phyloP scores from a whole-genome alignment of 2,888 invertebrate species.

The Limenitis camilla region DNA sequence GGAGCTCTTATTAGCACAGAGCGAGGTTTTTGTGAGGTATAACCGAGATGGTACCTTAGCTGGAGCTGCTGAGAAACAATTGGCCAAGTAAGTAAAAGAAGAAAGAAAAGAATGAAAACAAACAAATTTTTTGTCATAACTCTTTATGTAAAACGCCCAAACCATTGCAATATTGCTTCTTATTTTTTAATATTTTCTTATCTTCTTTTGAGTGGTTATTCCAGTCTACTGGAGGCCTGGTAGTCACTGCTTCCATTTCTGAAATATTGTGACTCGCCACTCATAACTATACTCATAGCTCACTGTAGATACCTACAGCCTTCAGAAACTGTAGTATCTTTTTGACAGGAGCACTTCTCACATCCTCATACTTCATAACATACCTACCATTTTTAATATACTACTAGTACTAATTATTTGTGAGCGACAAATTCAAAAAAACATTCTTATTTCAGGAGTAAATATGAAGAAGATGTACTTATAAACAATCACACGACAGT shows the following conservation, averaged over 20 bases:
- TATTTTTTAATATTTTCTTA: too few species aligned
- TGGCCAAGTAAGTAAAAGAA: slow-evolving; percentile 76
- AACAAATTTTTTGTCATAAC: not conserved
- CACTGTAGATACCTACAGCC: too few species aligned
- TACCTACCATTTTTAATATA: too few species aligned
- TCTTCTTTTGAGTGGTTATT: too few species aligned
- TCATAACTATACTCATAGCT: too few species aligned
- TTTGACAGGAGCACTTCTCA: too few species aligned
- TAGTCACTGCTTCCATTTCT: too few species aligned
- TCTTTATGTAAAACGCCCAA: not conserved
- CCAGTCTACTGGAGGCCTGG: too few species aligned
- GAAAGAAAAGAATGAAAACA: too few species aligned
- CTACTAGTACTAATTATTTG: not conserved
- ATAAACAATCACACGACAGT: slow-evolving; percentile 95
- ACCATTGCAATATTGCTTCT: not conserved
- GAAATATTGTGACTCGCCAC: too few species aligned
- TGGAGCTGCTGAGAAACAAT: slow-evolving; percentile 90
- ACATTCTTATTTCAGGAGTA: slow-evolving; percentile 70
- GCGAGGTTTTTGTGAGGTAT: slow-evolving; percentile 96
- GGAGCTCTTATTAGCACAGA: slow-evolving; percentile 93
- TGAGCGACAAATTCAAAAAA: not conserved
- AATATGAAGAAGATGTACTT: slow-evolving; percentile 95
- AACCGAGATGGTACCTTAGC: slow-evolving; percentile 92
- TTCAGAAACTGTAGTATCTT: too few species aligned
- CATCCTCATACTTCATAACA: too few species aligned